Percentiles rank a stretch among this genome's conserved stretches.
These are phyloP conservation scores for Stomatorhinus ivindoensis DNA, from an alignment of 2,113 vertebrate genomes.

Conservation along the genomic window DNA sequence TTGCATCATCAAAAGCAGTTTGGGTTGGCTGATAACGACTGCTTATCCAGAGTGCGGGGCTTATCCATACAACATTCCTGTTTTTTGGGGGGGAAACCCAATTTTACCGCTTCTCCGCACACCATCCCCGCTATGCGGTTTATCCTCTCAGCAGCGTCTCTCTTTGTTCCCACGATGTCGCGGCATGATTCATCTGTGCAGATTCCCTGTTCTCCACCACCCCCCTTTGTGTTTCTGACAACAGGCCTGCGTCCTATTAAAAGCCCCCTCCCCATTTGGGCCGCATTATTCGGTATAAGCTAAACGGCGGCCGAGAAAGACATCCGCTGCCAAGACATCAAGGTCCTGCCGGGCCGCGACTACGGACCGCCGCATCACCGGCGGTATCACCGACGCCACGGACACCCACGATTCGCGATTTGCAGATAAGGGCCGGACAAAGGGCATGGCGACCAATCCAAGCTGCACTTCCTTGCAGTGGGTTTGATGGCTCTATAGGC, in stretches of 20 bases:
- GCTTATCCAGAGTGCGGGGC: constrained; percentile 5
- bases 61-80: constrained; percentile 35
- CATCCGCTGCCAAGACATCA: constrained; percentile 30
- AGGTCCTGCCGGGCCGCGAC: constrained; percentile 33
- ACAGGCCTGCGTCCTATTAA: constrained; percentile 53
- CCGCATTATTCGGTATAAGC: constrained; percentile 48
- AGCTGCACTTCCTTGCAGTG: background rate
- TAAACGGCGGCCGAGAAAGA: constrained; percentile 31
- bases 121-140: constrained; percentile 37
- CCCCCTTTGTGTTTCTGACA: constrained; percentile 54
- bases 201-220: constrained; percentile 52
- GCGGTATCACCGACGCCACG: background rate
- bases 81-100: constrained; percentile 37
- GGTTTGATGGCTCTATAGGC: background rate
- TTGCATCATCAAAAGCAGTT: background rate
- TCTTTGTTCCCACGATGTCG: constrained; percentile 58
- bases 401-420: background rate
- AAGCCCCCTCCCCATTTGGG: constrained; percentile 46
- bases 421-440: background rate
- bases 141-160: constrained; percentile 53
- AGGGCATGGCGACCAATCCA: background rate
- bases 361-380: constrained; percentile 25
- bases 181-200: constrained; percentile 55
- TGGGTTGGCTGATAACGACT: background rate
- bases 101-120: constrained; percentile 38